Base-by-base conservation (phyloP, 2,113 vertebrate species). In the Nematolebias whitei region DNA sequence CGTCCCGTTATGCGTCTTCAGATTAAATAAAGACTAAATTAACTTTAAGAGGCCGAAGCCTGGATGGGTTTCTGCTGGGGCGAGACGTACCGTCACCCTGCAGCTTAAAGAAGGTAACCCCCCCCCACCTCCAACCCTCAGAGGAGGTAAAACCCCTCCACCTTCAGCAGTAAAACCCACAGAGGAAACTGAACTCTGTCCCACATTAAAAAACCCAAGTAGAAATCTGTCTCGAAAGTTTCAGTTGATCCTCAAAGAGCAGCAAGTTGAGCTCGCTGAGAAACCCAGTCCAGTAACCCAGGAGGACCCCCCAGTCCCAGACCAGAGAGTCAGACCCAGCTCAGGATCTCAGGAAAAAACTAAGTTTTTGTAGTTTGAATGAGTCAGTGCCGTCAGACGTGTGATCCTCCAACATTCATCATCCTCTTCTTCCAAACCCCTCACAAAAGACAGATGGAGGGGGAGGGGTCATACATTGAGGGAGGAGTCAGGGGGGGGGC, bases 401-500 rank as follows among this genome's bases (percentile, higher is more conserved):
- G 54, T 53, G 66, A 63, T 1, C 56, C 43, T 22, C 57, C 63
- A 4, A 1, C 57, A 44, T 22, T 56, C 64, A 10, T 52, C 45
- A 6, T 50, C 56, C 2, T 41, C 61, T 11, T 57, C 69, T 58
- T 65, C 60, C 41, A 24, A 19, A 39, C 22, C 10, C 41, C 53
- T 23, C 35, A 39, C n/a, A n/a, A n/a, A 18, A 10, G 68, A 38
- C 14, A 45, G 91, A 94, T 8, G 18, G 2, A 5, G 8, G 20
- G 93, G 92, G 90, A 88, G 92, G 92, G 92, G 95, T 99, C 96
- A 98, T 96, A 99, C 97, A 76, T 98, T 95, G 38, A 97, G 95
- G 88, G 97, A 99, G 72, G 85, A 91, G 53, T 91, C 93, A n/a
- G 68, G 59, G 74, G 93, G 92, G 49, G 88, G 68, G 8, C 86